Percentiles rank a stretch among this genome's conserved stretches.
Conservation (phyloP, 1,140 invertebrate species). For the Caenorhabditis inopinata region DNA sequence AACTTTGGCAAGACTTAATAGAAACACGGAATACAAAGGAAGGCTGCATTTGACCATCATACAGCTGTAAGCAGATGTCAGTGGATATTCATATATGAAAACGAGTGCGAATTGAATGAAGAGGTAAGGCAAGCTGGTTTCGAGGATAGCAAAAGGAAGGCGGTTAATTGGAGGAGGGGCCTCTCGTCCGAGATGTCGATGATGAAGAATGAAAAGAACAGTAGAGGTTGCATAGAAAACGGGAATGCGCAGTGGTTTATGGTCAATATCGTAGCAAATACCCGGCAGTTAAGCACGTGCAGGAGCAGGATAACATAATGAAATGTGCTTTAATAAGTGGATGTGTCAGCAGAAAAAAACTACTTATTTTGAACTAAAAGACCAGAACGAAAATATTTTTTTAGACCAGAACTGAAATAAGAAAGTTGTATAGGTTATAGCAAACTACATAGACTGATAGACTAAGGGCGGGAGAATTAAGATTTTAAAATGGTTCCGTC, state of each 20-base stretch:
- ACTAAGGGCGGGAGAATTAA: too few species aligned
- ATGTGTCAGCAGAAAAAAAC: too few species aligned
- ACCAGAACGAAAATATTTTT: too few species aligned
- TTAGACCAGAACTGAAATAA: too few species aligned
- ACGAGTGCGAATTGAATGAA: conserved; percentile 26
- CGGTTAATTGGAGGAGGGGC: conserved; percentile 21
- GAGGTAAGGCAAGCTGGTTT: conserved; percentile 24
- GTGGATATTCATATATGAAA: background rate
- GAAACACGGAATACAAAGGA: background rate
- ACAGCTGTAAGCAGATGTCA: conserved; percentile 12
- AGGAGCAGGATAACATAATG: too few species aligned
- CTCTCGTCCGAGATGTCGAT: background rate
- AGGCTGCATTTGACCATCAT: conserved; percentile 25
- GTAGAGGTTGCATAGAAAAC: background rate
- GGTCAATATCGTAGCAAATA: background rate
- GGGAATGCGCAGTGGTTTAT: background rate
- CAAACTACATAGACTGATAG: too few species aligned
- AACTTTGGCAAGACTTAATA: background rate
- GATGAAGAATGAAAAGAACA: background rate
- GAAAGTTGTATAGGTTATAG: too few species aligned
- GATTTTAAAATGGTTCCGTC: too few species aligned
- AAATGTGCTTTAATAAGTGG: too few species aligned
- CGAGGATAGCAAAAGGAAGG: background rate
- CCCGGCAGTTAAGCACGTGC: too few species aligned
- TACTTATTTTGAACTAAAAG: too few species aligned